Evolutionary conservation across 2,888 invertebrate genomes (phyloP).

Genomic region (Cinara cedri): DNA sequence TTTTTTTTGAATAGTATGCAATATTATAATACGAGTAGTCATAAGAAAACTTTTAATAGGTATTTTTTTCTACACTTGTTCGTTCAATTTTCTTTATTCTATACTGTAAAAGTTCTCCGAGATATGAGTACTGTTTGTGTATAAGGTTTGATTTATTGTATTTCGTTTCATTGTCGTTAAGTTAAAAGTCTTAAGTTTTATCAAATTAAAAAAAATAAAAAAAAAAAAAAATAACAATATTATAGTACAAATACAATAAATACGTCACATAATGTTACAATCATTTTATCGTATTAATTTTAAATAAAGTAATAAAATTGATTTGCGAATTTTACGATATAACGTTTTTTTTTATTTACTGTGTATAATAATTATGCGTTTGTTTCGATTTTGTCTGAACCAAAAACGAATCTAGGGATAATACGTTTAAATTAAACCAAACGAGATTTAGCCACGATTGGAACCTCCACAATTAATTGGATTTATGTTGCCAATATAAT

Average conservation of each 20-base stretch:
- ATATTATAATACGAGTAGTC: not conserved
- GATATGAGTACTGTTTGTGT: not conserved
- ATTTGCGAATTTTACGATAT: not conserved
- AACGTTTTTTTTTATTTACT: too few relatives aligned
- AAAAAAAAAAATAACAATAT: conserved; percentile 9
- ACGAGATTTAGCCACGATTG: too few relatives aligned
- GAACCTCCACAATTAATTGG: too few relatives aligned
- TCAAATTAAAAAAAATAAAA: conserved; percentile 6
- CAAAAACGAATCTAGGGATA: too few relatives aligned
- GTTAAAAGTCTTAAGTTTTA: not conserved
- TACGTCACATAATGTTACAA: not conserved
- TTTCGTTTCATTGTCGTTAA: not conserved
- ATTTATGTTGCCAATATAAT: too few relatives aligned
- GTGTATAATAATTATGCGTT: too few relatives aligned
- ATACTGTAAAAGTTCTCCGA: not conserved
- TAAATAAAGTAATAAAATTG: not conserved
- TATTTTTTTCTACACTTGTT: conserved; percentile 10
- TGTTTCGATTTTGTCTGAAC: too few relatives aligned
- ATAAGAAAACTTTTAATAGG: conserved; percentile 12
- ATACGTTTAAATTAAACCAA: too few relatives aligned
- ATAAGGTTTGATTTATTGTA: conserved; percentile 23
- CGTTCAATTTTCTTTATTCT: not conserved
- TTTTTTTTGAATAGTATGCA: not conserved
- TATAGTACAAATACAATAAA: not conserved
- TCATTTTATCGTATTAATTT: not conserved